Evolutionary conservation across 2,888 invertebrate species (phyloP), one percentile per base, ranked within the genome.

Genomic region (Lapara coniferarum): DNA sequence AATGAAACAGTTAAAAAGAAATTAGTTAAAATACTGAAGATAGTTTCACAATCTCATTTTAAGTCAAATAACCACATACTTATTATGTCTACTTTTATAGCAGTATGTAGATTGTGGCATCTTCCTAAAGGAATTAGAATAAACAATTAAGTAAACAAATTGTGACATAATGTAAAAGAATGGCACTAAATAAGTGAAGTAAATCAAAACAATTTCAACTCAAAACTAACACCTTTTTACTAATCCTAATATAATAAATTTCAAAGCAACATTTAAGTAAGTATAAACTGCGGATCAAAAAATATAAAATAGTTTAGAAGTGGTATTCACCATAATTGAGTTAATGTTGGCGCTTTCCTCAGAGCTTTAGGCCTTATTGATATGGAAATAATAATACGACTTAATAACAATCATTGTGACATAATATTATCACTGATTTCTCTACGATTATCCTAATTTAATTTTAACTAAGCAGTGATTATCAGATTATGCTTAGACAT

Each of bases 311-410:
- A 66, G 71, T 70, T 73, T 70, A 67, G 67, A 63, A 75, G 73
- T 57, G 72, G 71, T 69, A 59, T 67, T 71, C 69, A 71, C 70
- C 70, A 69, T 79, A 81, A 79, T 82, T 84, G 80, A 80, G 77
- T 72, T 66, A 73, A 75, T 72, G 71, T 70, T 75, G 63, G 73
- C 72, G 72, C 73, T 74, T 77, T 77, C 68, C 74, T 81, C 80
- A 81, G 76, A 77, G 78, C 78, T 72, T 85, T 86, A 86, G 87
- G 87, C 86, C 85, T 80, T 76, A 72, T 69, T 81, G 83, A 81
- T 82, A 83, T 86, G 82, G 79, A 75, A 75, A 73, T 76, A 71
- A 52, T 78, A 78, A 77, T 74, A 67, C 66, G 51, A 68, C 58
- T 59, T 59, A 25, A 49, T 49, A 13, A 19, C 12, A 69, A 71